Evolutionary conservation across 1,140 invertebrate species (phyloP), one percentile per base, ranked within the genome.

Genomic region (Diploscapter pachys): DNA sequence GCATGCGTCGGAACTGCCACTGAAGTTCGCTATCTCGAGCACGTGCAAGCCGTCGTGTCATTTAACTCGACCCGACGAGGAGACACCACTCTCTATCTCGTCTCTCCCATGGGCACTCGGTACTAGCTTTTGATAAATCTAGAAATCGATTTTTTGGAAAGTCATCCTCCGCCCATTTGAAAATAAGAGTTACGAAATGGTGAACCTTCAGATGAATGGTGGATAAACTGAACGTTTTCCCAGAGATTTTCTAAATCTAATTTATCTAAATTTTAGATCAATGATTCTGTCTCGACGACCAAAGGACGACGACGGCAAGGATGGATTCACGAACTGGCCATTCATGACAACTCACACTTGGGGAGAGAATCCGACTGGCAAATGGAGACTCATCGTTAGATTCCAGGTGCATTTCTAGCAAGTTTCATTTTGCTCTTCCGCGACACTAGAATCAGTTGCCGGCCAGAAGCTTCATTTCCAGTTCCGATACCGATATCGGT

Each of bases 271-370:
- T 31, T 31, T 11, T 80, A 95, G 93, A 83, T 98, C 97, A 11
- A 98, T 99, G 95, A 97, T 99, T 82, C 88, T 99, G 64, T 97
- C 94, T 83, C 90, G 92, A 83, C 89, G 97, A 75, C 91, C 93
- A 1, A 96, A 98, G 83, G 97, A 99, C 85, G 94, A 98, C 81
- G 96, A 99, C 86, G 89, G 90, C 75, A 91, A 92, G 71, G 95
- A 98, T 87, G 97, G 97, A 4, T 99, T 99, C 87, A 96, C 93
- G 54, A 98, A 97, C 87, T 99, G 97, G 97, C 97, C 97, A 1
- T 99, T 99, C 87, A 99, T 99, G 97, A 99, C 97, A 2, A 99
- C 97, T 2, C 97, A 99, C 83, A 97, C 94, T 0, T 99, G 97
- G 96, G 96, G 95, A 56, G 97, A 99, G 88, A 95, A 97, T 86